Conservation (phyloP, 1,140 invertebrate species). For the Dendrolimus kikuchii region DNA sequence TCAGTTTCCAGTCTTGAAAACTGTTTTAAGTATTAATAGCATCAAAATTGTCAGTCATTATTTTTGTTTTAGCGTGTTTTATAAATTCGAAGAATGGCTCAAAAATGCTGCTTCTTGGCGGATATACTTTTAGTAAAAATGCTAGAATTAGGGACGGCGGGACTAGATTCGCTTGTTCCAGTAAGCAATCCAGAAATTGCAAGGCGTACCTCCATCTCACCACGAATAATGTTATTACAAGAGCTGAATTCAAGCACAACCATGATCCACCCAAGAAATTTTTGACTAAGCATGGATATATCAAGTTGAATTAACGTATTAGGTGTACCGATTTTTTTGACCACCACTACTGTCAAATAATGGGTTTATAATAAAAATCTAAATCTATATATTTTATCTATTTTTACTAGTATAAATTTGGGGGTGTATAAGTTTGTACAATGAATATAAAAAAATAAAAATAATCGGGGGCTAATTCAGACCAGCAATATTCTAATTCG, state of each 20-base stretch:
- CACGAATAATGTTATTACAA: constrained; percentile 7
- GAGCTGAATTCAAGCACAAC: constrained; percentile 9
- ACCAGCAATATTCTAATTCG: too few relatives aligned
- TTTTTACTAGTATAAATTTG: too few relatives aligned
- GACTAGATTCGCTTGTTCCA: constrained; percentile 14
- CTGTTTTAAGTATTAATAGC: too few relatives aligned
- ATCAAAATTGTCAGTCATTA: background rate
- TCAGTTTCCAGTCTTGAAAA: too few relatives aligned
- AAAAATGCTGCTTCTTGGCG: constrained; percentile 9
- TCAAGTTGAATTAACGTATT: background rate
- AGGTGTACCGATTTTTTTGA: background rate
- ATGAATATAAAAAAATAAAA: too few relatives aligned
- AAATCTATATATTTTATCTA: too few relatives aligned
- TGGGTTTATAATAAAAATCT: too few relatives aligned
- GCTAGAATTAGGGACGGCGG: constrained; percentile 11
- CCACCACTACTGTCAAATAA: too few relatives aligned
- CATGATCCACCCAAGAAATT: constrained; percentile 9
- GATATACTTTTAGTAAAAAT: constrained; percentile 16
- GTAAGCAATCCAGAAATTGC: constrained; percentile 9
- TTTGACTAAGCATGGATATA: background rate
- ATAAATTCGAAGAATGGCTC: constrained; percentile 10
- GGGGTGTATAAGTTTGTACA: too few relatives aligned
- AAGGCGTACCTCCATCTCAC: constrained; percentile 13
- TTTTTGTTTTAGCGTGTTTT: constrained; percentile 12
- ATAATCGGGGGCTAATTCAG: too few relatives aligned